Evolutionary conservation across 2,888 invertebrate genomes (phyloP).

Genomic region (Lutraria lutraria): DNA sequence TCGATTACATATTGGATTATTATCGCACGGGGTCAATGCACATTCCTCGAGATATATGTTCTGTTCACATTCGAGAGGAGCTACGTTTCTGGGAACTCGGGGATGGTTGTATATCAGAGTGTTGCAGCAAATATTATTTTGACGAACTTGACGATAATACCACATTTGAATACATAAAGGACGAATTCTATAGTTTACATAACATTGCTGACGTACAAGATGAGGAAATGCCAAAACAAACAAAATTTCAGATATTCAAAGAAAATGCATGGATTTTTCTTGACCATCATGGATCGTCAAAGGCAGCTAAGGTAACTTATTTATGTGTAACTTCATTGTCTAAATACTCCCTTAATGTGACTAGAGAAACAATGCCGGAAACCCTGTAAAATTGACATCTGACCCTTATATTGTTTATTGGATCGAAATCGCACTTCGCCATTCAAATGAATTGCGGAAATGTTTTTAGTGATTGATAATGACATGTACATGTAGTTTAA

Average conservation of each 20-base stretch:
- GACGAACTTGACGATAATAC: conserved; percentile 70
- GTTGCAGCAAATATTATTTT: conserved; percentile 74
- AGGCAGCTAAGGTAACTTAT: conserved; percentile 69
- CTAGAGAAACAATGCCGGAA: no score
- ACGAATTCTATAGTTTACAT: conserved; percentile 65
- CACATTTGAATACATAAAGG: conserved; percentile 65
- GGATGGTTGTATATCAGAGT: conserved; percentile 68
- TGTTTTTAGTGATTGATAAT: no score
- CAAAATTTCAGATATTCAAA: conserved; percentile 41
- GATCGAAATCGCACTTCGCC: no score
- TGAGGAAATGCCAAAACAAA: conserved; percentile 25
- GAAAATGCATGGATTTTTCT: conserved; percentile 72
- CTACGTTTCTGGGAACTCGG: conserved; percentile 75
- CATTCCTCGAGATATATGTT: conserved; percentile 73
- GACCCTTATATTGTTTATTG: no score
- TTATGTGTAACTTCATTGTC: background rate
- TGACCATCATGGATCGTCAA: conserved; percentile 72
- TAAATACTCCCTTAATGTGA: no score
- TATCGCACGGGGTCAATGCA: conserved; percentile 77
- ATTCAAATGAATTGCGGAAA: no score
- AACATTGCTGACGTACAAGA: conserved; percentile 31
- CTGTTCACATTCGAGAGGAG: conserved; percentile 69
- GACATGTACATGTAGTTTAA: no score
- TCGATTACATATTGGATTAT: conserved; percentile 74
- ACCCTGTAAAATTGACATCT: no score